phyloP scores from a whole-genome alignment of 1,140 invertebrate species.

The Drosophila pectinifera region DNA sequence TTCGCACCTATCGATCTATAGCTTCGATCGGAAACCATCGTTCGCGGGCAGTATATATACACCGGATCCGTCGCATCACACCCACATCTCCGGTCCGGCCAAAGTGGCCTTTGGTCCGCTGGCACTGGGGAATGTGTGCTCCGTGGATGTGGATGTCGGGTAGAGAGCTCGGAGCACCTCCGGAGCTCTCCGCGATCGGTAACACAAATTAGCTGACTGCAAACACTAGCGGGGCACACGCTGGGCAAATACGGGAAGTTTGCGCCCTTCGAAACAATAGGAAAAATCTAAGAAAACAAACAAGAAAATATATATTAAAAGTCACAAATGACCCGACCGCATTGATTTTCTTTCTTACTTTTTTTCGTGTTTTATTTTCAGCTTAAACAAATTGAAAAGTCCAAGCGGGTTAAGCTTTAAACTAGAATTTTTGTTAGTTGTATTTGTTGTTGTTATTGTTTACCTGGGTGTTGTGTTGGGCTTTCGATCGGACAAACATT shows the following conservation, averaged over 20 bases:
- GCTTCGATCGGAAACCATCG: constrained; percentile 3
- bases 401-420: constrained; percentile 53
- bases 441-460: constrained; percentile 14
- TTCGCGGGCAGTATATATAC: not conserved
- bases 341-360: constrained; percentile 25
- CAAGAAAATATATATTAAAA: constrained; percentile 11
- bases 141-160: too few relatives aligned
- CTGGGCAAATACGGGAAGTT: constrained; percentile 71
- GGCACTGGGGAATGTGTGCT: not conserved
- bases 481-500: constrained; percentile 45
- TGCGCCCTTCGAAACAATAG: constrained; percentile 11
- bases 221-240: constrained; percentile 59
- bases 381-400: constrained; percentile 58
- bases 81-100: constrained; percentile 5
- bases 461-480: constrained; percentile 3
- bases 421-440: constrained; percentile 48
- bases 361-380: constrained; percentile 38
- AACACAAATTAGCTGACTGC: constrained; percentile 62
- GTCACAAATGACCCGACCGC: not conserved
- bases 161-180: too few relatives aligned
- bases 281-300: not conserved
- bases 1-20: not conserved
- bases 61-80: constrained; percentile 1
- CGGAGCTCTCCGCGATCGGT: constrained; percentile 35
- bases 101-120: constrained; percentile 20